Base-by-base conservation (phyloP, 2,113 vertebrate genomes). In the Peromyscus californicus region DNA sequence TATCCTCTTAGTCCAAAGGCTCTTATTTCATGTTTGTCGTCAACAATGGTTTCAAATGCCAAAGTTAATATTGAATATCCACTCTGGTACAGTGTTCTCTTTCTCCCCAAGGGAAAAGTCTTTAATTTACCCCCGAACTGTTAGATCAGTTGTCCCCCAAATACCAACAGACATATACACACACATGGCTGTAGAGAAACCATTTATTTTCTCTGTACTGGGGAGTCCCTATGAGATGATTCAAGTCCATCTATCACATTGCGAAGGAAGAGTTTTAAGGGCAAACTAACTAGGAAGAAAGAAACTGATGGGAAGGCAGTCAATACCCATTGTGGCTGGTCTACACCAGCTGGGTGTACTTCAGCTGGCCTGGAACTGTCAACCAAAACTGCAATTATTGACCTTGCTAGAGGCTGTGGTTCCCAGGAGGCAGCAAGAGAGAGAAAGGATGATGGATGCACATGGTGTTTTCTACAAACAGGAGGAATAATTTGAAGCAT, bases 401-500 rank as follows among this genome's bases (percentile, higher is more conserved):
- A 98, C 80, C 88, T 95, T 94, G 85, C 82, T 85, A 96, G 93
- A 97, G 97, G 91, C 88, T 94, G 39, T 7, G 89, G 48, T 78
- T 69, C 90, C 95, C 96, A 93, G 92, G 79, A 88, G 88, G 97
- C 42, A 86, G n/a, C 33, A 74, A 42, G 51, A 90, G 90, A 80
- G 78, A 94, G 79, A 61, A 31, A 65, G 82, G 84, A 78, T 96
- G 96, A 97, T 96, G 91, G 97, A 98, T 98, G 96, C 83, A 93
- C 89, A 65, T 45, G 87, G 54, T 96, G 75, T n/a, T 97, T 91
- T 96, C 85, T 88, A 93, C 79, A 92, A 97, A 97, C 31, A 97
- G 92, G 54, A 97, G 96, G 97, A 97, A 98, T 96, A 97, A 98
- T 98, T 98, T 95, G 91, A 98, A 97, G 83, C 63, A 61, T 12